Conservation (phyloP, 2,888 invertebrate species). For the Campoplex capitator region DNA sequence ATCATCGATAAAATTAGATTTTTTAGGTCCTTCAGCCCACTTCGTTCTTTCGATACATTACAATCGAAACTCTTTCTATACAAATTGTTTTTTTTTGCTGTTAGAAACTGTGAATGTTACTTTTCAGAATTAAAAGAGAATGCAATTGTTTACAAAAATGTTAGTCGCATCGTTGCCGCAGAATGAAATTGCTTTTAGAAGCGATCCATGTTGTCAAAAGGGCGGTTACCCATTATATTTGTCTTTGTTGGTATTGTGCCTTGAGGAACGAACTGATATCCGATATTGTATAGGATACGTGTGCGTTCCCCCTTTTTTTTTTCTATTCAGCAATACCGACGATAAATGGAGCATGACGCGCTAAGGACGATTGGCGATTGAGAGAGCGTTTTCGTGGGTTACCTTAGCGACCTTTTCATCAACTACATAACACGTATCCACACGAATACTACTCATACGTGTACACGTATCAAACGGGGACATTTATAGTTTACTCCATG, state of each 20-base stretch:
- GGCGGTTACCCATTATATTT: slow-evolving; percentile 42
- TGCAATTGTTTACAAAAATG: background rate
- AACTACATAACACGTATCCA: slow-evolving; percentile 5
- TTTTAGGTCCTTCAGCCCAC: too few relatives aligned
- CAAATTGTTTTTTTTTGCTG: background rate
- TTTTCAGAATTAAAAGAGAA: background rate
- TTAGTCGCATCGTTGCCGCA: background rate
- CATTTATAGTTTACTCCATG: slow-evolving; percentile 66
- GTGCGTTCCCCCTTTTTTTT: slow-evolving; percentile 37
- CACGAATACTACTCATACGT: background rate
- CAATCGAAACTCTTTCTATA: background rate
- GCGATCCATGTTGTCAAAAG: slow-evolving; percentile 22
- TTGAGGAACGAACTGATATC: slow-evolving; percentile 77
- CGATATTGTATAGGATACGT: slow-evolving; percentile 46
- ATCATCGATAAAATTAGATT: too few relatives aligned
- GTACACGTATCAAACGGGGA: background rate
- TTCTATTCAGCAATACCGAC: slow-evolving; percentile 34
- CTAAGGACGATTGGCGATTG: slow-evolving; percentile 72
- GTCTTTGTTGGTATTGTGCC: slow-evolving; percentile 44
- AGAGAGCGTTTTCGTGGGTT: slow-evolving; percentile 31
- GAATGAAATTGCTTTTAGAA: slow-evolving; percentile 1
- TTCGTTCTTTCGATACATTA: background rate
- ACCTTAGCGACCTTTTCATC: slow-evolving; percentile 32
- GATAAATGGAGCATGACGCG: slow-evolving; percentile 78
- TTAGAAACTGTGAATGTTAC: background rate